Evolutionary conservation across 2,113 vertebrate species (phyloP).

Genomic region (Bos indicus): DNA sequence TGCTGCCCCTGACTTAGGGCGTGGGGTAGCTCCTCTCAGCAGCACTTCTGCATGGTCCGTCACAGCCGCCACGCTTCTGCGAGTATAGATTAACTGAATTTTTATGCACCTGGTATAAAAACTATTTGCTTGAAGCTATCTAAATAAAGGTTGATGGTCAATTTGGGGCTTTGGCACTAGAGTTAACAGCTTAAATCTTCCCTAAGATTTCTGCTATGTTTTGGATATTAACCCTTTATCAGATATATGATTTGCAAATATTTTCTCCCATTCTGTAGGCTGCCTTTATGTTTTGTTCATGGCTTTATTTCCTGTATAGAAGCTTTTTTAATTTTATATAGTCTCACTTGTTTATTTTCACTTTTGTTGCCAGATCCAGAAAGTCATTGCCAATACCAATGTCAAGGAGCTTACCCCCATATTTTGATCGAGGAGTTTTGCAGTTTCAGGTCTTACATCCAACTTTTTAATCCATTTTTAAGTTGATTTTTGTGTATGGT

Average conservation of each 20-base stretch:
- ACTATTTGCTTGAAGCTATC: not conserved
- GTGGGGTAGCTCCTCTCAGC: no score
- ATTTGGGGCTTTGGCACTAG: not conserved
- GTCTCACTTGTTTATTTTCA: not conserved
- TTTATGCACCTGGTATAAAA: not conserved
- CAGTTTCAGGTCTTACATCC: not conserved
- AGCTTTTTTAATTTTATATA: not conserved
- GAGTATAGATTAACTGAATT: not conserved
- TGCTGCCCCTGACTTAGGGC: no score
- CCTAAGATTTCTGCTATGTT: not conserved
- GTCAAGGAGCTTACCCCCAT: not conserved
- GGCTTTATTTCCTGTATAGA: not conserved
- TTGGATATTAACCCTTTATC: not conserved
- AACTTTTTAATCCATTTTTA: not conserved
- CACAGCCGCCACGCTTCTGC: no score
- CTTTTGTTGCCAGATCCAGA: not conserved
- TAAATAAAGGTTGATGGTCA: not conserved
- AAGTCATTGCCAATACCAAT: not conserved
- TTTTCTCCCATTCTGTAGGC: not conserved
- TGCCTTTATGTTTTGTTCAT: not conserved
- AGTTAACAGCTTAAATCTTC: not conserved
- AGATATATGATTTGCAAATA: not conserved
- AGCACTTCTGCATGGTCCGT: rapidly evolving
- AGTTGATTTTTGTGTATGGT: not conserved
- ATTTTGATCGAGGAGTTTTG: not conserved